Base-by-base conservation (phyloP, 2,888 invertebrate genomes). In the Dioctria linearis region DNA sequence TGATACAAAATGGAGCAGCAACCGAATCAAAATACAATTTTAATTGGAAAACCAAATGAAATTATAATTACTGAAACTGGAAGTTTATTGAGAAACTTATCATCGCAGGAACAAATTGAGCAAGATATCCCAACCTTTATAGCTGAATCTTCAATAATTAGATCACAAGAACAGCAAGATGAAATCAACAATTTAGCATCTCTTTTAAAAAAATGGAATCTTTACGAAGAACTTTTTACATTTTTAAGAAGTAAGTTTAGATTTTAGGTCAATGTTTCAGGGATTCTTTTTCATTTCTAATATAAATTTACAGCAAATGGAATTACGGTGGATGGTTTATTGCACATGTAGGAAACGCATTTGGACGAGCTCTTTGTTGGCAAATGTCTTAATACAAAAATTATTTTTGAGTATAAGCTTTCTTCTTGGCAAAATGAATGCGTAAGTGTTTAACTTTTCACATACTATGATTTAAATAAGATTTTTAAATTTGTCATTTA, bases 301-400 rank as follows among this genome's bases (percentile, higher is more conserved):
- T 8, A 11, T 1, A 54, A 3, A 25, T 43, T 1, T 51, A 8
- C 13, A 69, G 69, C 51, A 3, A 69, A 69, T 6, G 0, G 3
- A 37, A 49, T 73, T 3, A 57, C 73, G 3, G n/a, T 57, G 1
- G 42, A 73, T 37, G 57, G 57, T n/a, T n/a, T 73, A 3, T 37
- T 51, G 40, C 57, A 73, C 5, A 73, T 73, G n/a, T n/a, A n/a
- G n/a, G n/a, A 11, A 71, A 6, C 13, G 69, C 69, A 71, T 4
- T n/a, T 73, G 39, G 73, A 73, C 8, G 73, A 73, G 13, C 39
- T 73, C 6, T 73, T 73, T 54, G 57, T 11, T 39, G 57, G 39
- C 1, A 46, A 57, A 57, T 9, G 0, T 57, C 13, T 40, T 1
- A 73, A 73, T 13, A 11, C 4, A 3, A 73, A 73, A 57, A 73